These are phyloP conservation scores for Cerastoderma edule DNA, from an alignment of 2,888 invertebrate species.

Conservation along the genomic window DNA sequence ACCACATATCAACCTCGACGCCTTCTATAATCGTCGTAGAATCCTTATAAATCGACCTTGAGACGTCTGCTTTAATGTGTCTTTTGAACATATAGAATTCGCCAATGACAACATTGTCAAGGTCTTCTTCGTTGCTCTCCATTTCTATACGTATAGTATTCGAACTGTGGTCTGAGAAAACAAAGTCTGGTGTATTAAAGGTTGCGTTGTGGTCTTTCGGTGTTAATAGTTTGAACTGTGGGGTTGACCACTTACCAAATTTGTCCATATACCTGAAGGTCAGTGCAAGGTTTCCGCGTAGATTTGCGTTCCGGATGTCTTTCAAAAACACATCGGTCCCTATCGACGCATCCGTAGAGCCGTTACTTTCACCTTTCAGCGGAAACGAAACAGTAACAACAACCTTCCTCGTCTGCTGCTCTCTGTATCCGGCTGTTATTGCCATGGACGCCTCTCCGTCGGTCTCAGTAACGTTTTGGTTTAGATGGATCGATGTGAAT, in stretches of 20 bases:
- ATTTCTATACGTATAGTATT: conserved; percentile 61
- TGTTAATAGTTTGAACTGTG: conserved; percentile 26
- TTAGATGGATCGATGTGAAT: conserved; percentile 38
- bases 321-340: conserved; percentile 58
- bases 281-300: conserved; percentile 29
- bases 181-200: conserved; percentile 63
- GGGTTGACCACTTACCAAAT: conserved; percentile 30
- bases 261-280: conserved; percentile 52
- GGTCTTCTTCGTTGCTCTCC: conserved; percentile 13
- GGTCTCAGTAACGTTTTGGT: neutral
- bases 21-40: conserved; percentile 60
- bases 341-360: conserved; percentile 65
- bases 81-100: conserved; percentile 61
- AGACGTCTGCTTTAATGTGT: conserved; percentile 45
- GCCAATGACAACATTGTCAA: conserved; percentile 33
- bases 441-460: neutral
- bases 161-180: conserved; percentile 56
- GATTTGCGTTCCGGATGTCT: conserved; percentile 17
- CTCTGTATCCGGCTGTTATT: neutral
- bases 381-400: conserved; percentile 48
- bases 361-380: conserved; percentile 58
- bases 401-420: neutral
- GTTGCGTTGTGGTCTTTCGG: conserved; percentile 24
- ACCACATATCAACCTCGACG: conserved; percentile 69
- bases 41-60: conserved; percentile 53